Evolutionary conservation across 2,113 vertebrate species (phyloP).

Genomic region (Lasiurus cinereus): DNA sequence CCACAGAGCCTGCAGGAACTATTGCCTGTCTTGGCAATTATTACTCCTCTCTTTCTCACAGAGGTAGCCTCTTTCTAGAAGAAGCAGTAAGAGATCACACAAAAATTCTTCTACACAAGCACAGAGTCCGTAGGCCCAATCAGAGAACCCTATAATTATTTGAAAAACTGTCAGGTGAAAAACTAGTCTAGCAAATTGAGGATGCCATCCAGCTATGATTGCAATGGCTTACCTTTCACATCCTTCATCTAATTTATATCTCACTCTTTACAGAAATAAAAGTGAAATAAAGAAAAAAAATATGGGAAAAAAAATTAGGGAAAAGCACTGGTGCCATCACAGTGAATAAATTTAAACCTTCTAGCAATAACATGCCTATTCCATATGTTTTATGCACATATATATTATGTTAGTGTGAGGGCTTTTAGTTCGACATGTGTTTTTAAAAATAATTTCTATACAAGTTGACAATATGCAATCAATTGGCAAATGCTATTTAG

Average conservation of each 20-base stretch:
- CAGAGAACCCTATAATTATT: background rate
- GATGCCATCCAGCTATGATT: background rate
- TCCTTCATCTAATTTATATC: slow-evolving; percentile 12
- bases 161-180: slow-evolving; percentile 16
- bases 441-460: slow-evolving; percentile 25
- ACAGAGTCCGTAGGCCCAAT: background rate
- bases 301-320: slow-evolving; percentile 41
- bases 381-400: slow-evolving; percentile 25
- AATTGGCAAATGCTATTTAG: background rate
- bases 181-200: slow-evolving; percentile 44
- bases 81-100: background rate
- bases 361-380: background rate
- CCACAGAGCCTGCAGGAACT: background rate
- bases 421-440: background rate
- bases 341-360: slow-evolving; percentile 19
- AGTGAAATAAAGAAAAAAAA: slow-evolving; percentile 52
- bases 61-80: background rate
- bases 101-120: background rate
- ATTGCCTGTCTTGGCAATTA: background rate
- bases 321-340: background rate
- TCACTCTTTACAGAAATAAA: slow-evolving; percentile 8
- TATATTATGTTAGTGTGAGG: background rate
- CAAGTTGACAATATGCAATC: background rate
- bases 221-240: slow-evolving; percentile 27
- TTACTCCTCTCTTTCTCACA: background rate